A percentile compares a stretch with the other conserved stretches of the same genome.
phyloP scores from a whole-genome alignment of 2,888 invertebrate species.

The Parnassius apollo region DNA sequence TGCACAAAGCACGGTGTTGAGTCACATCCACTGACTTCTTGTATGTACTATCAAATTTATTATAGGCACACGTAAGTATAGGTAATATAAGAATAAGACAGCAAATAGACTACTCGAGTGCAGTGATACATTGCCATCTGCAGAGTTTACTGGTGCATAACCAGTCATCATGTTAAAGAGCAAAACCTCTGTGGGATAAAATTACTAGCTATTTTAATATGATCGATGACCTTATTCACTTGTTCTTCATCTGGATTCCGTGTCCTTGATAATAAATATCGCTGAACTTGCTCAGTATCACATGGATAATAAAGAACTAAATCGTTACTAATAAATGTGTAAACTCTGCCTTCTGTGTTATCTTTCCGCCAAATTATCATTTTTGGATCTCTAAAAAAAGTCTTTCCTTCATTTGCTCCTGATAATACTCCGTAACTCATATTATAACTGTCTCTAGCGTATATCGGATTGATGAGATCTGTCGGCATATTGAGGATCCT shows the following conservation, averaged over 20 bases:
- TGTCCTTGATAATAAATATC: conserved; percentile 11
- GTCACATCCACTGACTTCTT: too few relatives aligned
- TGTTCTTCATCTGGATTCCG: conserved; percentile 3
- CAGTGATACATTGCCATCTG: too few relatives aligned
- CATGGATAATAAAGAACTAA: conserved; percentile 5
- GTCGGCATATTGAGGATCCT: conserved; percentile 4
- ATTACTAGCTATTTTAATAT: neutral
- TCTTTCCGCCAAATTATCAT: neutral
- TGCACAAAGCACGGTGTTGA: too few relatives aligned
- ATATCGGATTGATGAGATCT: conserved; percentile 14
- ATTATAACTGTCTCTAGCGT: conserved; percentile 8
- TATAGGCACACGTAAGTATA: too few relatives aligned
- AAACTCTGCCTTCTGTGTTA: conserved; percentile 18
- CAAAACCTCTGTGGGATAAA: conserved; percentile 10
- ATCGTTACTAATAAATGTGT: conserved; percentile 8
- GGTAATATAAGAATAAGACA: too few relatives aligned
- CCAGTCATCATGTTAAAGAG: neutral
- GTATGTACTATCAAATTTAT: too few relatives aligned
- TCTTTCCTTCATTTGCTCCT: conserved; percentile 8
- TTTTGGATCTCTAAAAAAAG: neutral
- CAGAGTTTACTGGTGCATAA: neutral
- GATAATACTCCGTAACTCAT: conserved; percentile 4
- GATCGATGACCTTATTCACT: conserved; percentile 7
- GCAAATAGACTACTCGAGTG: too few relatives aligned
- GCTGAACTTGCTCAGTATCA: neutral